Evolutionary conservation across 2,888 invertebrate genomes (phyloP), one percentile per base, ranked within the genome.

Genomic region (Morpho helenor): DNA sequence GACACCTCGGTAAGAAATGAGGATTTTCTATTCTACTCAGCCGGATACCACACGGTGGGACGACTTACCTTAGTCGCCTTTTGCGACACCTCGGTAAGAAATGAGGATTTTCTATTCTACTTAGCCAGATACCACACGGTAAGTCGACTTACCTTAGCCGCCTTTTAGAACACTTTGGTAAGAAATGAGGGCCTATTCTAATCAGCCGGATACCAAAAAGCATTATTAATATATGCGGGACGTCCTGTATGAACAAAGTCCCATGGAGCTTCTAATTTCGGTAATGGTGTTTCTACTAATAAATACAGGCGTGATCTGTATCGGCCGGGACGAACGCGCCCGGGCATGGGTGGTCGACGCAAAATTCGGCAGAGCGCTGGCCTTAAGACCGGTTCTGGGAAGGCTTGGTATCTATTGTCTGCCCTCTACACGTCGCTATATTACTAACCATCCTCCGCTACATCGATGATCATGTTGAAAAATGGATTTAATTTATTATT

Each of bases 321-420:
- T 88, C 86, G 75, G 72, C 69, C 68, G 71, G 73, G 77, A 71
- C 68, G 53, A 23, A 39, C 55, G 49, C 31, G 53, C 47, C 45
- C 50, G 74, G 74, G 79, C 76, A 77, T 87, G 88, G 89, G 87
- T 88, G 88, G 89, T 87, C 88, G 87, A 73, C 83, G 87, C 87
- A 67, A 90, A 88, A 82, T 89, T 88, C 87, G 89, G 88, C 87
- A 77, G 84, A 82, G 80, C 84, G 79, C 77, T 79, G 81, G 76
- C 77, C 79, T 72, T 72, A 63, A 68, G 80, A 88, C 89, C 89
- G 89, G 89, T 88, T 88, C 88, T 72, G 69, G 75, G 88, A 88
- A 88, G 82, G 83, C 80, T 76, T 81, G 76, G 74, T 66, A 70
- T 82, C 84, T 84, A 87, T 89, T 89, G 89, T 88, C 87, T 87